These are phyloP conservation scores for Argya squamiceps DNA, from an alignment of 2,797 vertebrate species.

Conservation along the genomic window DNA sequence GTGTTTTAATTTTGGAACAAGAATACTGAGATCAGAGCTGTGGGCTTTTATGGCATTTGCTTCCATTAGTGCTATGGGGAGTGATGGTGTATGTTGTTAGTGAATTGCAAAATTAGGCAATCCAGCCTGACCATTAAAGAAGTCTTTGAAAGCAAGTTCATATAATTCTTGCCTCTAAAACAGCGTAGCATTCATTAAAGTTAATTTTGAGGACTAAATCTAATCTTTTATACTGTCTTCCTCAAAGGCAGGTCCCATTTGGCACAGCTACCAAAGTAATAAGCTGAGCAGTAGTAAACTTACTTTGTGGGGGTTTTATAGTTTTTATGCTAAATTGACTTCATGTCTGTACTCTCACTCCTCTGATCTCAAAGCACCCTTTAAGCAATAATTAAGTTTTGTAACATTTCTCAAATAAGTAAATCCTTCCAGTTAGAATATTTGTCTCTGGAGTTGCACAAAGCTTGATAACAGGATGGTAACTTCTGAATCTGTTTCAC, in stretches of 20 bases:
- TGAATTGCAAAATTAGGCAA: not conserved
- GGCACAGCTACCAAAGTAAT: not conserved
- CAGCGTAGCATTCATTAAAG: not conserved
- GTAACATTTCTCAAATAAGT: not conserved
- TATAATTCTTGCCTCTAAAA: slow-evolving; percentile 8
- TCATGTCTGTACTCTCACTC: not conserved
- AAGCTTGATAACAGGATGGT: not conserved
- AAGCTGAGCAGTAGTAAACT: not conserved
- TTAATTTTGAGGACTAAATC: not conserved
- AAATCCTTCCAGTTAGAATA: not conserved
- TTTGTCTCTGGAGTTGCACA: not conserved
- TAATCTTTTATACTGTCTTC: not conserved
- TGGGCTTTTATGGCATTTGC: not conserved
- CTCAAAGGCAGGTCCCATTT: not conserved
- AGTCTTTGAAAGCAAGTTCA: slow-evolving; percentile 1
- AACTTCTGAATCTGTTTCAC: not conserved
- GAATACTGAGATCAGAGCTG: not conserved
- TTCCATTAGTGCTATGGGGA: not conserved
- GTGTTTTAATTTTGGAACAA: not conserved
- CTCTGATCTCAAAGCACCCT: slow-evolving; percentile 6
- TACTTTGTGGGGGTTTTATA: not conserved
- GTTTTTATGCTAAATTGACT: not conserved
- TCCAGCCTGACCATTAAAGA: not conserved
- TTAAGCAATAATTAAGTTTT: slow-evolving; percentile 20
- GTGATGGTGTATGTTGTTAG: not conserved